Conservation (phyloP, 2,888 invertebrate species). For the Keiferia lycopersicella region DNA sequence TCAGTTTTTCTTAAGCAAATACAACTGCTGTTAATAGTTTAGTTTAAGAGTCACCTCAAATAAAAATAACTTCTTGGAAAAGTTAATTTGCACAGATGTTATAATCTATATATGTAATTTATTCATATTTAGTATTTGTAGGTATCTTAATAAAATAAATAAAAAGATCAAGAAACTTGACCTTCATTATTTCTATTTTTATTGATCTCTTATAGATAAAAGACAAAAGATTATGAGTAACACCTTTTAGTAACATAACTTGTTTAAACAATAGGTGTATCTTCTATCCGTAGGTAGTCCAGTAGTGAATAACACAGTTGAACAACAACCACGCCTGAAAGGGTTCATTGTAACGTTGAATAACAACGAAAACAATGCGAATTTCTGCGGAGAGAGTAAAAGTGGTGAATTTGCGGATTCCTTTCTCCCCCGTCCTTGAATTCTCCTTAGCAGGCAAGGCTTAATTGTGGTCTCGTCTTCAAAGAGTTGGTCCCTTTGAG, state of each 20-base stretch:
- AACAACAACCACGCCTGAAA: slow-evolving; percentile 45
- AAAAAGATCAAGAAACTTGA: too few species aligned
- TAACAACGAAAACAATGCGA: slow-evolving; percentile 55
- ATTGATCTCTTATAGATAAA: too few species aligned
- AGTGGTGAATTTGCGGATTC: slow-evolving; percentile 61
- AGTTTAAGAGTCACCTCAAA: background rate
- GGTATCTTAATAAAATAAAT: too few species aligned
- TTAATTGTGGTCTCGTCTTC: slow-evolving; percentile 78
- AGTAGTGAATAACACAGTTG: slow-evolving; percentile 18
- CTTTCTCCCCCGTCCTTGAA: slow-evolving; percentile 73
- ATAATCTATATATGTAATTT: too few species aligned
- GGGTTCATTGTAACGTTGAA: slow-evolving; percentile 54
- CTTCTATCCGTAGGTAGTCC: background rate
- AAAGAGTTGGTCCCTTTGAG: slow-evolving; percentile 75
- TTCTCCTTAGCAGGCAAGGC: slow-evolving; percentile 71
- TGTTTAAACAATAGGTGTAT: too few species aligned
- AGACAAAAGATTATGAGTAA: too few species aligned
- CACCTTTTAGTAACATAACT: too few species aligned
- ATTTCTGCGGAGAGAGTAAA: slow-evolving; percentile 66
- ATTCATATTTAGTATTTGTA: too few species aligned
- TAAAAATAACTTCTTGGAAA: background rate
- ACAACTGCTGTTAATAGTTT: background rate
- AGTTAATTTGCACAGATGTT: background rate
- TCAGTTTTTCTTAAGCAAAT: background rate
- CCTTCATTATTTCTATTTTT: too few species aligned